A percentile compares a stretch with the other conserved stretches of the same genome.
phyloP scores from a whole-genome alignment of 2,888 invertebrate species.

The Agrenia bidenticulata region DNA sequence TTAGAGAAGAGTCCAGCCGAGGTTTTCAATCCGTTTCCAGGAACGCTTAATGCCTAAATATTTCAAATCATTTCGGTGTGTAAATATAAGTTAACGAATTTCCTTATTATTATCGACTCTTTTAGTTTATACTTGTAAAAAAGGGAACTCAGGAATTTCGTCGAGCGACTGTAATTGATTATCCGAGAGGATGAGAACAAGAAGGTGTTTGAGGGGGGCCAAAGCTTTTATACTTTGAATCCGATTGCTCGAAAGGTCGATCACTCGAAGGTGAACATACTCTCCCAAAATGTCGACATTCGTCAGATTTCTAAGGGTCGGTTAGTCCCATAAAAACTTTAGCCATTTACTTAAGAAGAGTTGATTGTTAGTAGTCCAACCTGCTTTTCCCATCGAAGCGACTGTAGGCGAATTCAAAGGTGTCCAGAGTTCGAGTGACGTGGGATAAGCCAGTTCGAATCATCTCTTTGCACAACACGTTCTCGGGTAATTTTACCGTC shows the following conservation, averaged over 20 bases:
- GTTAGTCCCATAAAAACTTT: neutral
- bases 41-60: conserved; percentile 27
- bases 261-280: conserved; percentile 29
- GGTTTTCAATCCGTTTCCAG: conserved; percentile 24
- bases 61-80: neutral
- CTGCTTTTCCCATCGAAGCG: conserved; percentile 30
- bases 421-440: conserved; percentile 34
- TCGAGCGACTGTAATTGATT: conserved; percentile 22
- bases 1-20: conserved; percentile 31
- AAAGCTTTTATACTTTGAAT: conserved; percentile 21
- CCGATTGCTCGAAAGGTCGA: conserved; percentile 34
- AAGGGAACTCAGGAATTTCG: conserved; percentile 35
- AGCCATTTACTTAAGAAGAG: neutral
- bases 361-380: conserved; percentile 6
- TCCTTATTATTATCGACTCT: too few relatives aligned
- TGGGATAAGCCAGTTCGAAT: conserved; percentile 33
- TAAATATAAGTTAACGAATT: neutral
- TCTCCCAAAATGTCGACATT: conserved; percentile 25
- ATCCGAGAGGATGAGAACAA: conserved; percentile 22
- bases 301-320: conserved; percentile 15
- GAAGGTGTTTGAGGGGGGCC: conserved; percentile 21
- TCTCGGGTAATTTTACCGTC: conserved; percentile 6
- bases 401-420: conserved; percentile 40
- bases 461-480: conserved; percentile 22
- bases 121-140: conserved; percentile 23